Evolutionary conservation across 2,113 vertebrate genomes (phyloP).

Genomic region (Pristiophorus japonicus): DNA sequence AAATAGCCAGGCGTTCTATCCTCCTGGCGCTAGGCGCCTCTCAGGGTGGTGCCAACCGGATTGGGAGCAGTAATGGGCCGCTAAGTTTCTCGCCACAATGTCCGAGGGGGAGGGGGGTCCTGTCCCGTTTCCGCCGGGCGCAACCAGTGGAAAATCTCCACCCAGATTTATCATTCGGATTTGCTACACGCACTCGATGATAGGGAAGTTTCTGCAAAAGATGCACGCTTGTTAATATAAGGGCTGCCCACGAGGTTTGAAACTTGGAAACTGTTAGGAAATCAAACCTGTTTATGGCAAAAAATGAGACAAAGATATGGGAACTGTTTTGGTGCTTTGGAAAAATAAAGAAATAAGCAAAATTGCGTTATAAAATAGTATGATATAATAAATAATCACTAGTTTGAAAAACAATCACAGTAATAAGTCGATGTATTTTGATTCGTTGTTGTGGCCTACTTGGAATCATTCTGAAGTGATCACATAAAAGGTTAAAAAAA

Average conservation of each 20-base stretch:
- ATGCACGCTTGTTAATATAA: neutral
- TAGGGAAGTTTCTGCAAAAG: neutral
- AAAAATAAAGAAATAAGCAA: neutral
- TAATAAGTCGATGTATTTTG: neutral
- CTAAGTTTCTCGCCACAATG: neutral
- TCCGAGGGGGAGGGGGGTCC: neutral
- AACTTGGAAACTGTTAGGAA: neutral
- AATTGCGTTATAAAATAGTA: neutral
- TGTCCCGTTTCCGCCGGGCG: neutral
- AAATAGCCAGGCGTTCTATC: neutral
- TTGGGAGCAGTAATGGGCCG: neutral
- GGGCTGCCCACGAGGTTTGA: neutral
- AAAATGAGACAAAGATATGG: neutral
- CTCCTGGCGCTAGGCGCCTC: neutral
- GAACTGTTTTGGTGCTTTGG: neutral
- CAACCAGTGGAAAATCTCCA: neutral
- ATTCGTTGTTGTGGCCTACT: slow-evolving; percentile 26
- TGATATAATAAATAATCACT: neutral
- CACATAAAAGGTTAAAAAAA: neutral
- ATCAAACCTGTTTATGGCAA: neutral
- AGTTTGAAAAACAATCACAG: neutral
- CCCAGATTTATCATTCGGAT: neutral
- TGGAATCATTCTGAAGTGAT: neutral
- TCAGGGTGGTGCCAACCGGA: no score
- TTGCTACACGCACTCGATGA: neutral